Conservation (phyloP, 2,888 invertebrate genomes). For the Lottia gigantea region DNA sequence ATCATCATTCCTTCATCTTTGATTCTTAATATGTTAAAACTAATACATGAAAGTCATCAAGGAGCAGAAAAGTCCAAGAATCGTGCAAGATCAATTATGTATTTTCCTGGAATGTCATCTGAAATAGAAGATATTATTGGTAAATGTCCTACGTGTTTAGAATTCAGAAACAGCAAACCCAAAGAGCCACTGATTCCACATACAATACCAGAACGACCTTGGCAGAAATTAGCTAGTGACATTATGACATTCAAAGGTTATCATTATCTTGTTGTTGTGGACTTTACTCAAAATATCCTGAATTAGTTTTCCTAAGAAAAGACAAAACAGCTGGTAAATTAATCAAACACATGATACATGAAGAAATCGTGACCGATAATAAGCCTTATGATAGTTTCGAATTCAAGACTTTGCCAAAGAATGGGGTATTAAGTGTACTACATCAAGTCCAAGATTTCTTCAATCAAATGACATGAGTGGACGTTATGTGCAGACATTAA, state of each 20-base stretch:
- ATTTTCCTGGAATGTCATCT: no score
- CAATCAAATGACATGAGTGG: neutral
- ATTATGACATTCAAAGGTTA: conserved; percentile 27
- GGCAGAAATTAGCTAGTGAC: conserved; percentile 32
- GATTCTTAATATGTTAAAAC: neutral
- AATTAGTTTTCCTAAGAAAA: conserved; percentile 26
- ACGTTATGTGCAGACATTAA: conserved; percentile 19
- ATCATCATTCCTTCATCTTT: neutral
- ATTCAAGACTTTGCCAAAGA: no score
- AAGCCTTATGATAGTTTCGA: no score
- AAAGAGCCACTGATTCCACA: conserved; percentile 29
- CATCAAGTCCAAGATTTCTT: no score
- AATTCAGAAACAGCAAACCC: conserved; percentile 26
- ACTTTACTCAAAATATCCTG: conserved; percentile 29
- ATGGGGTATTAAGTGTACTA: no score
- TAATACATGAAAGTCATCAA: no score
- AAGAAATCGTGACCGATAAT: conserved; percentile 20
- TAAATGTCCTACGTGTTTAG: conserved; percentile 26
- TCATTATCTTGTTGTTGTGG: conserved; percentile 29
- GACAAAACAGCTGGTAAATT: conserved; percentile 24
- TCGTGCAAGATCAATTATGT: no score
- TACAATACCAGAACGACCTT: conserved; percentile 30
- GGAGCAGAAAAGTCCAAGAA: no score
- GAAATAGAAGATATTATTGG: conserved; percentile 16
- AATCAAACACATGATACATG: conserved; percentile 27